phyloP scores from a whole-genome alignment of 1,140 invertebrate genomes.

The Diorhabda elongata region DNA sequence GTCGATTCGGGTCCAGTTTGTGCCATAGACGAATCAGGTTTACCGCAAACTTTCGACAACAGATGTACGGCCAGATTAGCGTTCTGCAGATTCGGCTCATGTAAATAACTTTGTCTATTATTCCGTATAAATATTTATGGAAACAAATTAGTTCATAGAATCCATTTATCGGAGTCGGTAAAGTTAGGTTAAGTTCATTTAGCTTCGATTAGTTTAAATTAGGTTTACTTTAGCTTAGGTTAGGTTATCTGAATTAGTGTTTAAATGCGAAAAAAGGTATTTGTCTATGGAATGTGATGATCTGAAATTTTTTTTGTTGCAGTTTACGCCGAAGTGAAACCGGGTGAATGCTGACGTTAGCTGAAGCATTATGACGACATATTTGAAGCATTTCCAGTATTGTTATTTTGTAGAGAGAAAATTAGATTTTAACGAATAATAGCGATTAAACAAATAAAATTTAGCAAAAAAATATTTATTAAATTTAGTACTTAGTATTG shows the following conservation, averaged over 20 bases:
- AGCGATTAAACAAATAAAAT: background rate
- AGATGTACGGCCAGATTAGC: constrained; percentile 51
- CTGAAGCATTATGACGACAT: background rate
- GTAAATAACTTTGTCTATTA: constrained; percentile 37
- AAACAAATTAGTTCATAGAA: background rate
- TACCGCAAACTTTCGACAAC: constrained; percentile 52
- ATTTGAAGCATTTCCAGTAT: constrained; percentile 9
- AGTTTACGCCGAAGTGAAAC: constrained; percentile 18
- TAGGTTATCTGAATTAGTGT: too few relatives aligned
- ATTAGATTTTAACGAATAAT: background rate
- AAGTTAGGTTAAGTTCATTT: background rate
- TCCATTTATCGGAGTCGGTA: constrained; percentile 1
- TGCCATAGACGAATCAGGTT: constrained; percentile 51
- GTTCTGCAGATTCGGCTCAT: constrained; percentile 52
- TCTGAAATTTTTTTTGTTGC: constrained; percentile 3
- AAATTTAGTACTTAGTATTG: background rate
- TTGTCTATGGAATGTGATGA: too few relatives aligned
- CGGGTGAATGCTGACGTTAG: constrained; percentile 14
- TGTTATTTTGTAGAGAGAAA: background rate
- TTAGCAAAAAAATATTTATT: constrained; percentile 1
- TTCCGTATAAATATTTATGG: background rate
- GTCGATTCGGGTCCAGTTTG: constrained; percentile 51
- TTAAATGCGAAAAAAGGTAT: too few relatives aligned
- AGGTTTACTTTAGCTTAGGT: background rate
- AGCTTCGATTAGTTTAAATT: background rate